A percentile compares a stretch with the other conserved stretches of the same genome.
These are phyloP conservation scores for Acanthopagrus latus DNA, from an alignment of 2,797 vertebrate genomes.

Conservation along the genomic window DNA sequence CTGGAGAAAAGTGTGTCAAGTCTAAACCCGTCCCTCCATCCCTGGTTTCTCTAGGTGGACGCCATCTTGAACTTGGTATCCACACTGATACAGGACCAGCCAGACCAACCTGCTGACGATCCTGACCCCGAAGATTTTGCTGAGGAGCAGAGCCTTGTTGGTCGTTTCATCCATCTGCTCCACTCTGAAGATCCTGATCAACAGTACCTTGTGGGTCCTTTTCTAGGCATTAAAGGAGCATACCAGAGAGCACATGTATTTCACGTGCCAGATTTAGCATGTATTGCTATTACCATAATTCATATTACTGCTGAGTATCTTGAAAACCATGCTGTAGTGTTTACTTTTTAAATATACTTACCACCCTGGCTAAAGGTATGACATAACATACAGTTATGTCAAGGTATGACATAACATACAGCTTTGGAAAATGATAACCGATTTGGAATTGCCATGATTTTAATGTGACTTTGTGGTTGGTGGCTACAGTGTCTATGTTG, in stretches of 20 bases:
- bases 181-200: conserved; percentile 96
- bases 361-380: not conserved
- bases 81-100: conserved; percentile 97
- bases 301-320: not conserved
- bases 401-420: not conserved
- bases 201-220: conserved; percentile 90
- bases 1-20: not conserved
- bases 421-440: not conserved
- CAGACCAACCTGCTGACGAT: conserved; percentile 96
- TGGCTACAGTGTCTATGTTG: not conserved
- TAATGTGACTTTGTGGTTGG: not conserved
- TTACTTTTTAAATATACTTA: not conserved
- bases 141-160: conserved; percentile 98
- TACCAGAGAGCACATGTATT: not conserved
- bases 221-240: not conserved
- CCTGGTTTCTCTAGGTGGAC: conserved; percentile 88
- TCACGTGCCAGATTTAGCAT: not conserved
- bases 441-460: not conserved
- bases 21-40: not conserved
- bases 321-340: not conserved
- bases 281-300: not conserved
- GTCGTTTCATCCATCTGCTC: conserved; percentile 96
- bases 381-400: not conserved
- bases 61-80: conserved; percentile 95
- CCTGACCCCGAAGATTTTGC: conserved; percentile 98